phyloP scores from a whole-genome alignment of 2,888 invertebrate species.

The Amphipoea lucens region DNA sequence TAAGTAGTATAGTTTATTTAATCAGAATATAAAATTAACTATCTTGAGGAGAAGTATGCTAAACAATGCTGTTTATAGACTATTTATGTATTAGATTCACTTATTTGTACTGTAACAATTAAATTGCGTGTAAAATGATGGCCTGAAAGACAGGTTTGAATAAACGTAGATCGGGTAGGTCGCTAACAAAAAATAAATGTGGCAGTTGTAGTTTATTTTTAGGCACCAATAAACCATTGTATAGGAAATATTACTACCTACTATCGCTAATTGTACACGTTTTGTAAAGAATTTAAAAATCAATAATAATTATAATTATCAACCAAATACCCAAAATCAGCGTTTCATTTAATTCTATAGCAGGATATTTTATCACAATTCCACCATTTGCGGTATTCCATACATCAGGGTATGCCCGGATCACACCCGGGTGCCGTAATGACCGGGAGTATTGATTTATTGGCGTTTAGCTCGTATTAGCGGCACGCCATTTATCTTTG shows the following conservation, averaged over 20 bases:
- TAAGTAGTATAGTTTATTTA: not conserved
- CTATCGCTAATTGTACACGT: not conserved
- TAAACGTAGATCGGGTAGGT: not conserved
- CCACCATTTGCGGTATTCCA: constrained; percentile 45
- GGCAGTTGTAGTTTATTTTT: not conserved
- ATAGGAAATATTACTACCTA: not conserved
- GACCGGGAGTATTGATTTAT: constrained; percentile 80
- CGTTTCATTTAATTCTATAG: not conserved
- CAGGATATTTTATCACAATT: constrained; percentile 24
- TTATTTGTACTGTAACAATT: not conserved
- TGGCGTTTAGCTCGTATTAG: constrained; percentile 77
- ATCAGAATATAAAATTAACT: not conserved
- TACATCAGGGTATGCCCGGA: constrained; percentile 57
- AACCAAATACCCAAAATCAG: constrained; percentile 7
- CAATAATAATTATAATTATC: not conserved
- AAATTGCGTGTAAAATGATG: not conserved
- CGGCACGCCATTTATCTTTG: constrained; percentile 62
- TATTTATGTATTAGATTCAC: not conserved
- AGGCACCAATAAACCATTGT: not conserved
- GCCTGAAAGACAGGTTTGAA: not conserved
- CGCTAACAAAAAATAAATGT: too few species aligned
- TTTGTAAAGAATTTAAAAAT: not conserved
- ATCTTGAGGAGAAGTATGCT: not conserved
- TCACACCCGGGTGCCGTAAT: constrained; percentile 68
- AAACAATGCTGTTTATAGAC: not conserved